Evolutionary conservation across 2,797 vertebrate genomes (phyloP).

Genomic region (Notolabrus celidotus): DNA sequence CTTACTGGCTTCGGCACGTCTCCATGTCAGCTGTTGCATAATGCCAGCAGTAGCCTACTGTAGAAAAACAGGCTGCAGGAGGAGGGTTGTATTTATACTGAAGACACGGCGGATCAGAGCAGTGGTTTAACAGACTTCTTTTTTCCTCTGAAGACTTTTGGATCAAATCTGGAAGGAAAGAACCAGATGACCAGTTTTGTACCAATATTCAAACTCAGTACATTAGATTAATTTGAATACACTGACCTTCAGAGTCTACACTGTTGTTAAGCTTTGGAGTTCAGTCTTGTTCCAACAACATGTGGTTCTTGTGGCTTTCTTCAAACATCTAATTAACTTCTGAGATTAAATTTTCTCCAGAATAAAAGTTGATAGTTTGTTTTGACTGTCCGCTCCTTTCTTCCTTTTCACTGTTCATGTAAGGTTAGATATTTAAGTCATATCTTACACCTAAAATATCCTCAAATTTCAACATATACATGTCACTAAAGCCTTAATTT

Average conservation of each 20-base stretch:
- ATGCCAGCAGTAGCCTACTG: slow-evolving; percentile 26
- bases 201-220: background rate
- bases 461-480: background rate
- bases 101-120: slow-evolving; percentile 16
- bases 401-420: too few species aligned
- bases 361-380: background rate
- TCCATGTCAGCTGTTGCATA: slow-evolving; percentile 60
- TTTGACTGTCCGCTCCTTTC: too few species aligned
- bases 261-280: background rate
- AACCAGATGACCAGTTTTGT: background rate
- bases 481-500: background rate
- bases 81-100: slow-evolving; percentile 21
- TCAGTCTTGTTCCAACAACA: slow-evolving; percentile 1
- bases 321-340: background rate
- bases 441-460: too few species aligned
- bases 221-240: background rate
- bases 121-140: slow-evolving; percentile 1
- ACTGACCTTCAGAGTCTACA: too few species aligned
- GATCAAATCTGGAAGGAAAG: too few species aligned
- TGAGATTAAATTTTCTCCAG: background rate
- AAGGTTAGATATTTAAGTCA: too few species aligned
- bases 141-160: too few species aligned
- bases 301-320: slow-evolving; percentile 9
- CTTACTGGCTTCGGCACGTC: slow-evolving; percentile 33
- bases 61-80: slow-evolving; percentile 16